Evolutionary conservation across 2,113 vertebrate species (phyloP).

Genomic region (Campylomormyrus tamandua): DNA sequence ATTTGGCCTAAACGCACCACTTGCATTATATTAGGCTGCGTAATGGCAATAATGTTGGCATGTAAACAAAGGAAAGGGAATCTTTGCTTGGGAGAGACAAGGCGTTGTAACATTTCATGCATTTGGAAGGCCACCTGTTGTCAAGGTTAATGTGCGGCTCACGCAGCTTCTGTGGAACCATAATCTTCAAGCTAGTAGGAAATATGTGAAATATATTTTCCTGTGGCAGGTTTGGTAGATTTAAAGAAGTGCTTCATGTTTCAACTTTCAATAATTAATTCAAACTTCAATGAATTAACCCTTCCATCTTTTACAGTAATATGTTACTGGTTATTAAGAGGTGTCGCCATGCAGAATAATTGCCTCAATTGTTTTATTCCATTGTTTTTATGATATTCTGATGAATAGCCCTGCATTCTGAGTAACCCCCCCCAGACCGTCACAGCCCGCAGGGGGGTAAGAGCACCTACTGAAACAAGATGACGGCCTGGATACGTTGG

Average conservation of each 20-base stretch:
- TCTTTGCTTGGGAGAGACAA: neutral
- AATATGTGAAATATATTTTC: neutral
- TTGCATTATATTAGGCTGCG: neutral
- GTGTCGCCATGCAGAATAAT: neutral
- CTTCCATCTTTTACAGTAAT: neutral
- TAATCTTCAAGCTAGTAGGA: neutral
- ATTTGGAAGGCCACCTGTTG: neutral
- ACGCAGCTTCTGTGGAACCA: neutral
- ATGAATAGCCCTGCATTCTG: neutral
- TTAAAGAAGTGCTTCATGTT: neutral
- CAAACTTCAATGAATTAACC: neutral
- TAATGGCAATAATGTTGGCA: neutral
- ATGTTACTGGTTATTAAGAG: neutral
- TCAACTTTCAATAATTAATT: neutral
- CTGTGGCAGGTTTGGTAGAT: neutral
- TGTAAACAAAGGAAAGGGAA: neutral
- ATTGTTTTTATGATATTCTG: neutral
- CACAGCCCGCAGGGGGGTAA: neutral
- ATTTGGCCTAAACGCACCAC: neutral
- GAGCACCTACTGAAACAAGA: neutral
- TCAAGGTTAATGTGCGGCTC: neutral
- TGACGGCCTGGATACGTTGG: neutral
- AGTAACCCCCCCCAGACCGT: neutral
- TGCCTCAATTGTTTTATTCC: neutral
- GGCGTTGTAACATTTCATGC: neutral